These are phyloP conservation scores for Brachystomella parvula DNA, from an alignment of 1,140 invertebrate species.

Conservation along the genomic window DNA sequence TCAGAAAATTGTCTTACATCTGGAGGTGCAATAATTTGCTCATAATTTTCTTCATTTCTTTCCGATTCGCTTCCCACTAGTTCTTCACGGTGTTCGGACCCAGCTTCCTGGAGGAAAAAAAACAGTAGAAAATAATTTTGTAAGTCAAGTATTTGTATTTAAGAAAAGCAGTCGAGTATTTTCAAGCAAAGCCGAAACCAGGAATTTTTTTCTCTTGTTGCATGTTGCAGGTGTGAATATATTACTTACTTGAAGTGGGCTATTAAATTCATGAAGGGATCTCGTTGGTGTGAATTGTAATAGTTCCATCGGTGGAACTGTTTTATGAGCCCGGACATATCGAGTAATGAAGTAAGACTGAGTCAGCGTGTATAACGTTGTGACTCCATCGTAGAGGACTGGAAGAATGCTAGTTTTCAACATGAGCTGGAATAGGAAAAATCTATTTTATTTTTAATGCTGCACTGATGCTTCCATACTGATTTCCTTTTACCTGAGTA, in stretches of 20 bases:
- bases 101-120: conserved; percentile 65
- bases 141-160: neutral
- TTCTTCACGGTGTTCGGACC: conserved; percentile 54
- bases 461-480: neutral
- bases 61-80: conserved; percentile 68
- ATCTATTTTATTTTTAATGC: conserved; percentile 4
- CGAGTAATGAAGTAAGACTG: conserved; percentile 80
- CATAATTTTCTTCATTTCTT: conserved; percentile 68
- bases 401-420: conserved; percentile 79
- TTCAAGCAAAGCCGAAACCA: neutral
- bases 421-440: conserved; percentile 48
- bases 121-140: neutral
- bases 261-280: conserved; percentile 79
- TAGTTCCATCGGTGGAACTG: conserved; percentile 72
- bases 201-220: too few relatives aligned
- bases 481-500: conserved; percentile 51
- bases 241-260: conserved; percentile 43
- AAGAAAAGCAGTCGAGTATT: conserved; percentile 4
- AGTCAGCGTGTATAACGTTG: conserved; percentile 58
- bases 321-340: conserved; percentile 77
- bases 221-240: too few relatives aligned
- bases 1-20: conserved; percentile 35
- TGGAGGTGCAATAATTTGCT: conserved; percentile 51
- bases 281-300: conserved; percentile 79
- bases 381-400: conserved; percentile 55